A percentile compares a stretch with the other conserved stretches of the same genome.
Evolutionary conservation across 2,113 vertebrate genomes (phyloP).

Genomic region (Lophotis ruficrista): DNA sequence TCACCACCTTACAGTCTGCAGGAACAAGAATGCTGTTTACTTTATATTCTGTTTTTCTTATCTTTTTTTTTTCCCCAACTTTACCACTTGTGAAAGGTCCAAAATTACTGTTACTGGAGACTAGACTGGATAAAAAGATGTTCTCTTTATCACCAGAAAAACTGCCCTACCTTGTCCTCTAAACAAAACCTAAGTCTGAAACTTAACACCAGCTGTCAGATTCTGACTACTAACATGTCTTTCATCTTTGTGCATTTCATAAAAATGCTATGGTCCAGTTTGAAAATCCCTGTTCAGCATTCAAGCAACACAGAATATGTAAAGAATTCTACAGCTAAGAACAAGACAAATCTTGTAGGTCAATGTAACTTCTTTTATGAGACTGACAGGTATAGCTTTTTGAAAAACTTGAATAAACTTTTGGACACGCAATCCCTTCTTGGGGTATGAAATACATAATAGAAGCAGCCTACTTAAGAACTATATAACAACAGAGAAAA

Average conservation of each 20-base stretch:
- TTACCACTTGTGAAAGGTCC: neutral
- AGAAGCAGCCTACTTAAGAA: neutral
- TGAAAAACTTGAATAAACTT: neutral
- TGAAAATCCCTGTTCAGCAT: neutral
- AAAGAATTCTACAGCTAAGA: neutral
- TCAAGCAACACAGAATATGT: neutral
- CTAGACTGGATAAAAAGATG: neutral
- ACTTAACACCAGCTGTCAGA: neutral
- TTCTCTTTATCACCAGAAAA: neutral
- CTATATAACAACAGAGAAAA: neutral
- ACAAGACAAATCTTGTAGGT: neutral
- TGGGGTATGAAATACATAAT: neutral
- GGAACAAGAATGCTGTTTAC: neutral
- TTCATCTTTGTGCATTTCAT: neutral
- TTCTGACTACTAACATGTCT: neutral
- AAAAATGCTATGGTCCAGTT: neutral
- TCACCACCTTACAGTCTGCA: neutral
- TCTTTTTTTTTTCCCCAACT: fast-evolving
- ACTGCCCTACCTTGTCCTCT: neutral
- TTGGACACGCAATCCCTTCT: neutral
- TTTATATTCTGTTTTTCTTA: neutral
- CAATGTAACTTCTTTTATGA: neutral
- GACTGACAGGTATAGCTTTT: neutral
- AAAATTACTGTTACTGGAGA: neutral
- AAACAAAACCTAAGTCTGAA: neutral